Evolutionary conservation across 2,888 invertebrate species (phyloP).

Genomic region (Harpalus rubripes): DNA sequence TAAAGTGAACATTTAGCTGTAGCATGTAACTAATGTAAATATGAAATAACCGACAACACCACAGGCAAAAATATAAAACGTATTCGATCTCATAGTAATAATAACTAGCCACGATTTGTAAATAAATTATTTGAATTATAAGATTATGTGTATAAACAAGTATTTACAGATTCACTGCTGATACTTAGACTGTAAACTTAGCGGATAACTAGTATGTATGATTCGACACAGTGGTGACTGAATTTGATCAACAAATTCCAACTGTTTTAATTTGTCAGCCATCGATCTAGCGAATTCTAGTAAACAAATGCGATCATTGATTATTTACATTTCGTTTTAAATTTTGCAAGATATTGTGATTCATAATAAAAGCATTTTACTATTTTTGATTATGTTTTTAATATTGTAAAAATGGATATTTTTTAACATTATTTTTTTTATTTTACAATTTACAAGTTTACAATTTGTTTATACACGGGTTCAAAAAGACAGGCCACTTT

Average conservation of each 20-base stretch:
- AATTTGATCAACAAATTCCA: conserved; percentile 51
- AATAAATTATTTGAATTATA: conserved; percentile 62
- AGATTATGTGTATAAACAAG: conserved; percentile 61
- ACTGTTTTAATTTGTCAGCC: conserved; percentile 29
- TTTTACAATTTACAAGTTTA: too few relatives aligned
- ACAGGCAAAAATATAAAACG: conserved; percentile 55
- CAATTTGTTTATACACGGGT: too few relatives aligned
- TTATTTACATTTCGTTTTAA: conserved; percentile 31
- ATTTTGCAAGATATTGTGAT: conserved; percentile 17
- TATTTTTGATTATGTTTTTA: too few relatives aligned
- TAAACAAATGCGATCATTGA: neutral
- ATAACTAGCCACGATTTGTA: conserved; percentile 63
- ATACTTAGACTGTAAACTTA: conserved; percentile 58
- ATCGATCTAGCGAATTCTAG: conserved; percentile 44
- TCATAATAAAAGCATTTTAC: neutral
- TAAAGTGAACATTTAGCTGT: conserved; percentile 52
- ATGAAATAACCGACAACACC: conserved; percentile 38
- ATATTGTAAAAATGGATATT: too few relatives aligned
- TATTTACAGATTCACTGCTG: conserved; percentile 60
- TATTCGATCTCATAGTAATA: conserved; percentile 66
- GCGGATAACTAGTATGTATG: conserved; percentile 43
- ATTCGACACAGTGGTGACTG: conserved; percentile 49
- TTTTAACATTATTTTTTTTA: too few relatives aligned
- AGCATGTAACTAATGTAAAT: conserved; percentile 59
- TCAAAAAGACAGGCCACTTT: too few relatives aligned